These are phyloP conservation scores for Siniperca knerii DNA, from an alignment of 2,113 vertebrate species.

Conservation along the genomic window DNA sequence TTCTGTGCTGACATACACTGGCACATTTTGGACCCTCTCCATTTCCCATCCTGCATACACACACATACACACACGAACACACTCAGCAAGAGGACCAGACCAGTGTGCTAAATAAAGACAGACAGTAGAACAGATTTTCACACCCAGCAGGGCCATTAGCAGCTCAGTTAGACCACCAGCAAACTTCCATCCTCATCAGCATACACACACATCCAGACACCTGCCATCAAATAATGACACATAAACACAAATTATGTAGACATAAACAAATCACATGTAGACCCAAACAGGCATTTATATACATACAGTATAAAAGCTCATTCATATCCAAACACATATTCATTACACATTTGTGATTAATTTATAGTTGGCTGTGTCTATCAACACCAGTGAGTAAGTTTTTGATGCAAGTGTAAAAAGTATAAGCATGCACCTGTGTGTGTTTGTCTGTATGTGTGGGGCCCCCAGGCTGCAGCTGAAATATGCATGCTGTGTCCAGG, in stretches of 20 bases:
- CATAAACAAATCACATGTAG: slow-evolving; percentile 18
- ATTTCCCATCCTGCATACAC: slow-evolving; percentile 17
- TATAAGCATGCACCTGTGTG: neutral
- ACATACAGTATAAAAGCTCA: neutral
- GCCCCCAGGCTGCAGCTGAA: slow-evolving; percentile 69
- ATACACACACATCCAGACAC: slow-evolving; percentile 66
- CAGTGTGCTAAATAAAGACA: slow-evolving; percentile 77
- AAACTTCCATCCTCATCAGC: slow-evolving; percentile 76
- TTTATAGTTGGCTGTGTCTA: neutral
- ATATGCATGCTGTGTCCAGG: slow-evolving; percentile 74
- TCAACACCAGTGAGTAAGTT: neutral
- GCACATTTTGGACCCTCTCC: slow-evolving; percentile 46
- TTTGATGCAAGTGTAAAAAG: slow-evolving; percentile 2
- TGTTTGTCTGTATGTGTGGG: slow-evolving; percentile 19
- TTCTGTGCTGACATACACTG: slow-evolving; percentile 30
- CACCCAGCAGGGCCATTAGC: slow-evolving; percentile 77
- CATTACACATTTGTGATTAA: slow-evolving; percentile 7
- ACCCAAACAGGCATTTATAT: neutral
- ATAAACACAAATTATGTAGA: neutral
- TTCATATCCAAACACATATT: neutral
- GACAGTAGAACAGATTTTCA: slow-evolving; percentile 79
- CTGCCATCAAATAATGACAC: slow-evolving; percentile 52
- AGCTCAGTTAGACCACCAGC: slow-evolving; percentile 75
- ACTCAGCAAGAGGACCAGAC: slow-evolving; percentile 38
- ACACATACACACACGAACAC: slow-evolving; percentile 8